Evolutionary conservation across 2,113 vertebrate genomes (phyloP).

Genomic region (Takifugu bimaculatus): DNA sequence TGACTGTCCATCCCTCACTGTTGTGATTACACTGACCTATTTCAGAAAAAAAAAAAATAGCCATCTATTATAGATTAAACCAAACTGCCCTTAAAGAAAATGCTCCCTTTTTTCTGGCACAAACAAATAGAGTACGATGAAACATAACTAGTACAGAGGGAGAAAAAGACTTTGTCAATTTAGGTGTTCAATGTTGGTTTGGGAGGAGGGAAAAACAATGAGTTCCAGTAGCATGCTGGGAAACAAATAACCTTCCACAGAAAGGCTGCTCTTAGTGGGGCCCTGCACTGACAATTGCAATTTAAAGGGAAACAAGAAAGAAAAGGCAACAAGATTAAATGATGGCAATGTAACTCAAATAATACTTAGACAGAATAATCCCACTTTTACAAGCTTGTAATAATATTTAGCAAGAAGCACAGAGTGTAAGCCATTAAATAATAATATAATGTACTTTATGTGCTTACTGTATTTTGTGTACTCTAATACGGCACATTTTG

Average conservation of each 20-base stretch:
- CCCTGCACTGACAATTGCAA: constrained; percentile 44
- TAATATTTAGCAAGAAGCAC: constrained; percentile 25
- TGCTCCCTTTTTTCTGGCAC: constrained; percentile 61
- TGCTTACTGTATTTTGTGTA: constrained; percentile 20
- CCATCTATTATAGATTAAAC: constrained; percentile 75
- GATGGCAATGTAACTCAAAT: constrained; percentile 26
- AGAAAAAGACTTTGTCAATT: constrained; percentile 67
- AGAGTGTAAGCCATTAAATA: constrained; percentile 16
- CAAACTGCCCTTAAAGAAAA: constrained; percentile 72
- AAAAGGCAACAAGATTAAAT: constrained; percentile 35
- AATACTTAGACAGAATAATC: constrained; percentile 30
- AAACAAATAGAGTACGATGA: constrained; percentile 73
- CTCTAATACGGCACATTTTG: constrained; percentile 24
- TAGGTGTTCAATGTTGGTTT: constrained; percentile 59
- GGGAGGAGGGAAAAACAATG: constrained; percentile 51
- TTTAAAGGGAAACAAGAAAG: constrained; percentile 30
- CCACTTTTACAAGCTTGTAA: constrained; percentile 27
- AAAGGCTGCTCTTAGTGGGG: constrained; percentile 35
- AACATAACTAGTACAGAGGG: constrained; percentile 66
- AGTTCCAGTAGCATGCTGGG: constrained; percentile 64
- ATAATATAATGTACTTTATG: constrained; percentile 25
- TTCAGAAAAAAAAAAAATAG: constrained; percentile 66
- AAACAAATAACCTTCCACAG: constrained; percentile 63
- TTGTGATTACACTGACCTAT: constrained; percentile 81
- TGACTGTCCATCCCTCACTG: constrained; percentile 72